Conservation (phyloP, 2,888 invertebrate species). For the Acronicta aceris region DNA sequence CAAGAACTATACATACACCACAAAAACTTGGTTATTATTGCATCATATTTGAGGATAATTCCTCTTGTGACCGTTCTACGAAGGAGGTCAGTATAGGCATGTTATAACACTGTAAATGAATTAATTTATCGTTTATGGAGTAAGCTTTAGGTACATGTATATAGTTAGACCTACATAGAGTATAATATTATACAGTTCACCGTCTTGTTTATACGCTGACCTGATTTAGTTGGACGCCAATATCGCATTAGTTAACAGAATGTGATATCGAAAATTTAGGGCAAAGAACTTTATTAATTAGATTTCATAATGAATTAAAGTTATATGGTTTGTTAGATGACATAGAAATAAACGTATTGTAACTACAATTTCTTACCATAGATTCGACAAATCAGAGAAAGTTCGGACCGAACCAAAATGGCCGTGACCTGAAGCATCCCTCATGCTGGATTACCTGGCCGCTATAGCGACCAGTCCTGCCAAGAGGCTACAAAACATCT, state of each 20-base stretch:
- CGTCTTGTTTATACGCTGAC: constrained; percentile 43
- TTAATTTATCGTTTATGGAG: constrained; percentile 31
- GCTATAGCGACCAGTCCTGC: too few relatives aligned
- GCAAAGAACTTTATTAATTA: neutral
- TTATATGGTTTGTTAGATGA: too few relatives aligned
- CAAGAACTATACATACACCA: too few relatives aligned
- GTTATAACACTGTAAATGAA: constrained; percentile 21
- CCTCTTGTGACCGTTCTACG: constrained; percentile 4
- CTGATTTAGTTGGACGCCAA: constrained; percentile 29
- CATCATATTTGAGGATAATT: neutral
- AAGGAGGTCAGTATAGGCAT: constrained; percentile 4
- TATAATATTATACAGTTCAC: constrained; percentile 12
- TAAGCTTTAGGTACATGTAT: neutral
- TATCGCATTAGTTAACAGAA: constrained; percentile 21
- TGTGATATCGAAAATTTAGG: constrained; percentile 11
- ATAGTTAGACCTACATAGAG: constrained; percentile 14
- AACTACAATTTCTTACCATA: too few relatives aligned
- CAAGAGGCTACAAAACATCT: too few relatives aligned
- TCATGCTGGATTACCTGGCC: too few relatives aligned
- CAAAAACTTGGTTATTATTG: neutral
- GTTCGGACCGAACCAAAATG: too few relatives aligned
- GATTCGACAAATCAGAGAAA: too few relatives aligned
- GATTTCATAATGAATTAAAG: too few relatives aligned
- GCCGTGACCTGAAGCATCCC: too few relatives aligned
- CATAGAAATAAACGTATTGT: too few relatives aligned